Evolutionary conservation across 2,888 invertebrate species (phyloP).

Genomic region (Alitta virens): DNA sequence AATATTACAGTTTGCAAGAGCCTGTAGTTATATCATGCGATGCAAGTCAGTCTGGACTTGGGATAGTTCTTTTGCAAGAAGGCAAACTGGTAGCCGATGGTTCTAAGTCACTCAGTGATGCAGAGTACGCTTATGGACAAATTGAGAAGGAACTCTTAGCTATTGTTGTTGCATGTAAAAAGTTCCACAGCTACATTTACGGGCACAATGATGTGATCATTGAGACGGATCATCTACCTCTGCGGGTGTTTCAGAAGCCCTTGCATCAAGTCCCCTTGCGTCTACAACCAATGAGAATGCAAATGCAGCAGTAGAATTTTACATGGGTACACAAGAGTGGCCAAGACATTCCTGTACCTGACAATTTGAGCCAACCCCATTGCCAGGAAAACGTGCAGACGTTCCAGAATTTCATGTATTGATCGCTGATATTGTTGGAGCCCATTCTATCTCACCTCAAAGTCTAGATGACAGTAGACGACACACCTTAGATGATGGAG

Average conservation of each 20-base stretch:
- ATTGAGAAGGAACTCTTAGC: slow-evolving; percentile 23
- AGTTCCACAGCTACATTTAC: slow-evolving; percentile 12
- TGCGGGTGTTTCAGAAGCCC: slow-evolving; percentile 22
- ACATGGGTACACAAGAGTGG: slow-evolving; percentile 18
- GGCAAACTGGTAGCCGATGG: slow-evolving; percentile 13
- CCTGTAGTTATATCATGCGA: slow-evolving; percentile 6
- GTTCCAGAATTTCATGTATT: too few relatives aligned
- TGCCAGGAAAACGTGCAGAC: too few relatives aligned
- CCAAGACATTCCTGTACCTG: slow-evolving; percentile 24
- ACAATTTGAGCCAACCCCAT: slow-evolving; percentile 18
- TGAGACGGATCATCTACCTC: slow-evolving; percentile 24
- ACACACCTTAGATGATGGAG: too few relatives aligned
- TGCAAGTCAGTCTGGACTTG: slow-evolving; percentile 14
- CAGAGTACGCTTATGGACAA: slow-evolving; percentile 20
- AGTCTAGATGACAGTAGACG: too few relatives aligned
- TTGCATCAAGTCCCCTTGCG: slow-evolving; percentile 19
- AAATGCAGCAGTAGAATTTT: slow-evolving; percentile 22
- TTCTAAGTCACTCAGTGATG: slow-evolving; percentile 13
- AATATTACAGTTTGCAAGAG: slow-evolving; percentile 1
- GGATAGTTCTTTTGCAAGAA: slow-evolving; percentile 10
- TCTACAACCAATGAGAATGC: slow-evolving; percentile 21
- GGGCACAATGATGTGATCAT: slow-evolving; percentile 19
- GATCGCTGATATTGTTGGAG: too few relatives aligned
- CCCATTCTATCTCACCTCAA: too few relatives aligned
- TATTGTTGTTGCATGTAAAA: slow-evolving; percentile 15